Percentiles rank a stretch among this genome's conserved stretches.
These are phyloP conservation scores for Helogale parvula DNA, from an alignment of 2,113 vertebrate species.

Conservation along the genomic window DNA sequence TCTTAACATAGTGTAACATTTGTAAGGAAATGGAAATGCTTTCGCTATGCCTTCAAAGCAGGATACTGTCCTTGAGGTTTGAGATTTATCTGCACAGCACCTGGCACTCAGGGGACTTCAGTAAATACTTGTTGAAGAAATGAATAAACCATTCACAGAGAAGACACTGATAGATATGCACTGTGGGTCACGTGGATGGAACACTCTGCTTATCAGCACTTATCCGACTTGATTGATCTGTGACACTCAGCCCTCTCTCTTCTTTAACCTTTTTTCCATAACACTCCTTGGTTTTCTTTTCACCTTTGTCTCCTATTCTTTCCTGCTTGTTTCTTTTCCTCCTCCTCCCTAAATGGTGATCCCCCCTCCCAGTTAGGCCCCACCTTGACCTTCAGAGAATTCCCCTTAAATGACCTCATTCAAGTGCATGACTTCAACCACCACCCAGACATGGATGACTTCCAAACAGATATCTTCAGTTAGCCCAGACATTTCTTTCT, in stretches of 20 bases:
- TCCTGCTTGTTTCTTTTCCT: background rate
- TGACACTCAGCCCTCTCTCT: background rate
- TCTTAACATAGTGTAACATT: background rate
- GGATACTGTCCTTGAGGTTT: background rate
- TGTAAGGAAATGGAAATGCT: background rate
- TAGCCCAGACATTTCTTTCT: background rate
- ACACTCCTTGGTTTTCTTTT: background rate
- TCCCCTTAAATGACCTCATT: background rate
- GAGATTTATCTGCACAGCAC: background rate
- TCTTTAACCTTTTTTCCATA: background rate
- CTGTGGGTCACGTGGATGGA: background rate
- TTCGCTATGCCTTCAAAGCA: background rate
- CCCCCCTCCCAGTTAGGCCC: background rate
- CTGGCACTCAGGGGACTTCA: background rate
- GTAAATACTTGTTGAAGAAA: slow-evolving; percentile 5
- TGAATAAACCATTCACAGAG: background rate
- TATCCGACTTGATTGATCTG: background rate
- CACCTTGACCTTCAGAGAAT: background rate
- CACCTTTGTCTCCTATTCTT: background rate
- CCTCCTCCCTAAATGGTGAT: background rate
- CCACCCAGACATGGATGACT: background rate
- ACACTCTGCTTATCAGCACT: background rate
- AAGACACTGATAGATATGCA: background rate
- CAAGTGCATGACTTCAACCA: background rate
- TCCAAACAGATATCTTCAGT: background rate